phyloP scores from a whole-genome alignment of 2,888 invertebrate genomes.

The Mellilla xanthometata region DNA sequence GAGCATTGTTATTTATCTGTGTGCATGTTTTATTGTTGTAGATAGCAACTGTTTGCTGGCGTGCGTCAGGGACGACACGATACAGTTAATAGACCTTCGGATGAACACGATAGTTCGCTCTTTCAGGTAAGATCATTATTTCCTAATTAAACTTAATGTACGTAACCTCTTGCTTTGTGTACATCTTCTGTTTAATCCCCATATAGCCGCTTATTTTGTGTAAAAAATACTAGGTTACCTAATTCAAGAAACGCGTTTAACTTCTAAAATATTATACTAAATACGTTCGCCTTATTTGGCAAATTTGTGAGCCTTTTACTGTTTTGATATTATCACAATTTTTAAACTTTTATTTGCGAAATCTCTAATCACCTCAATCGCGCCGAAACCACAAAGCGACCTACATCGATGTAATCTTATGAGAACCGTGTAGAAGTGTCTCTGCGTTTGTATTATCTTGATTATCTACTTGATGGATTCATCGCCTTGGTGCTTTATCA shows the following conservation, averaged over 20 bases:
- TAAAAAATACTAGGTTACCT: too few relatives aligned
- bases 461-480: constrained; percentile 28
- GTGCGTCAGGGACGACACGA: constrained; percentile 97
- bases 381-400: constrained; percentile 17
- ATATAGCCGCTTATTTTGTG: too few relatives aligned
- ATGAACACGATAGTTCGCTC: constrained; percentile 96
- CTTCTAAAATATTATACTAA: too few relatives aligned
- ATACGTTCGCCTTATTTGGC: too few relatives aligned
- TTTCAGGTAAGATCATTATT: constrained; percentile 83
- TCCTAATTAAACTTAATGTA: too few relatives aligned
- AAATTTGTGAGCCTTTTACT: too few relatives aligned
- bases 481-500: constrained; percentile 21
- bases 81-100: constrained; percentile 96
- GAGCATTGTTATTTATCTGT: constrained; percentile 27
- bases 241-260: too few relatives aligned
- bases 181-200: too few relatives aligned
- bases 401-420: constrained; percentile 30
- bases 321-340: too few relatives aligned
- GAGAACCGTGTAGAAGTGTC: constrained; percentile 24
- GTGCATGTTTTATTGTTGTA: constrained; percentile 67
- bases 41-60: constrained; percentile 95
- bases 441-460: constrained; percentile 24
- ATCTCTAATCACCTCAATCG: not conserved
- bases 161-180: too few relatives aligned
- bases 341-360: too few relatives aligned